phyloP scores from a whole-genome alignment of 2,888 invertebrate genomes.

The Trilocha varians region DNA sequence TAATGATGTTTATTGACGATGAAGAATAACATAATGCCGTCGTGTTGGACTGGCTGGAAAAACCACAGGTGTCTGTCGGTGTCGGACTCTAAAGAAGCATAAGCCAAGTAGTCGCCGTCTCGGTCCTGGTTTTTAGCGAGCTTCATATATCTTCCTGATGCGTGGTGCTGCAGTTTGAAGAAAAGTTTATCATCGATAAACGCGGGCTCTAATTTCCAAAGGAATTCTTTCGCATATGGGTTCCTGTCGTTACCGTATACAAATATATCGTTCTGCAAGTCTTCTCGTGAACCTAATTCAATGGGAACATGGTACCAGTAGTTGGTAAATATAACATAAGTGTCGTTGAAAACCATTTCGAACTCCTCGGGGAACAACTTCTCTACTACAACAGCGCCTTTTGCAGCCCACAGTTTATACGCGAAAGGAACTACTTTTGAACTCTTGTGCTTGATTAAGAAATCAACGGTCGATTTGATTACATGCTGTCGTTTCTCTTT shows the following conservation, averaged over 20 bases:
- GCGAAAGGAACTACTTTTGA: neutral
- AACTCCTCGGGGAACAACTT: neutral
- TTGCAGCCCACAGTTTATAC: neutral
- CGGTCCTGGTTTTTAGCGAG: no score
- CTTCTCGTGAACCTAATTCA: neutral
- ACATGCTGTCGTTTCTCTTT: neutral
- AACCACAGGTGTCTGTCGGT: no score
- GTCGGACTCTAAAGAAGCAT: no score
- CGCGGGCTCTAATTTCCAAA: neutral
- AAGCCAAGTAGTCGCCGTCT: no score
- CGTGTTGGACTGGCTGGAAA: no score
- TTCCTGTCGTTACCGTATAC: neutral
- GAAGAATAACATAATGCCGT: no score
- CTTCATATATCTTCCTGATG: no score
- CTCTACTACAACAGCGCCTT: neutral
- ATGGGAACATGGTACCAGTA: neutral
- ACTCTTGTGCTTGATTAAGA: neutral
- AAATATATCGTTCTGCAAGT: neutral
- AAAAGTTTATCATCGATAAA: no score
- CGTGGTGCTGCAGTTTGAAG: neutral
- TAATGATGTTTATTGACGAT: no score
- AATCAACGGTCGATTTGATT: neutral
- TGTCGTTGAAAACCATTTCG: neutral
- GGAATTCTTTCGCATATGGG: neutral
- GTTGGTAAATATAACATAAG: neutral